Evolutionary conservation across 2,797 vertebrate species (phyloP).

Genomic region (Anguilla marmorata): DNA sequence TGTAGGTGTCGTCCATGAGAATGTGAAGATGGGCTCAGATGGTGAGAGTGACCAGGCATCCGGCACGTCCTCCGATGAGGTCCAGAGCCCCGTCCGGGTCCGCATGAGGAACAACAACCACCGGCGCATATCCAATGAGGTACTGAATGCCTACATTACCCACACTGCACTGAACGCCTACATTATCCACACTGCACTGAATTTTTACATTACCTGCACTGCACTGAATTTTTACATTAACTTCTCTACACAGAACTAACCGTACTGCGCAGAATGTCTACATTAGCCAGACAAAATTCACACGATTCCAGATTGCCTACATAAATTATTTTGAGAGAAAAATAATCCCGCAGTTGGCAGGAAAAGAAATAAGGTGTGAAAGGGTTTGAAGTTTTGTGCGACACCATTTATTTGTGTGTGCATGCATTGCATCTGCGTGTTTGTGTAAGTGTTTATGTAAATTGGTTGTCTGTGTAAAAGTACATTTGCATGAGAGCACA

Average conservation of each 20-base stretch:
- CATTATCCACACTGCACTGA: not conserved
- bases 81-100: constrained; percentile 79
- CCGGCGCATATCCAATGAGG: constrained; percentile 78
- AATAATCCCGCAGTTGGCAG: not conserved
- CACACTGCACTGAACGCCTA: not conserved
- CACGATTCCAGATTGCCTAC: not conserved
- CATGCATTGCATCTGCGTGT: not conserved
- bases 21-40: constrained; percentile 80
- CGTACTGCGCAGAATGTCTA: too few species aligned
- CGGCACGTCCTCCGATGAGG: constrained; percentile 79
- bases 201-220: not conserved
- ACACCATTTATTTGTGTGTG: not conserved
- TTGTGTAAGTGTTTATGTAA: not conserved
- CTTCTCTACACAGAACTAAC: not conserved
- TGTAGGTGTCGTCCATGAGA: constrained; percentile 75
- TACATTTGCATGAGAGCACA: not conserved
- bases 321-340: not conserved
- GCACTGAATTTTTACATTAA: not conserved
- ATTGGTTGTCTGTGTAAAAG: not conserved
- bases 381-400: not conserved
- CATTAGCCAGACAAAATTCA: too few species aligned
- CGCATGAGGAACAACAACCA: constrained; percentile 79
- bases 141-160: constrained; percentile 43
- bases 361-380: not conserved
- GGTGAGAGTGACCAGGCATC: constrained; percentile 83